Base-by-base conservation (phyloP, 1,140 invertebrate genomes). In the Mesaphorura yosii region DNA sequence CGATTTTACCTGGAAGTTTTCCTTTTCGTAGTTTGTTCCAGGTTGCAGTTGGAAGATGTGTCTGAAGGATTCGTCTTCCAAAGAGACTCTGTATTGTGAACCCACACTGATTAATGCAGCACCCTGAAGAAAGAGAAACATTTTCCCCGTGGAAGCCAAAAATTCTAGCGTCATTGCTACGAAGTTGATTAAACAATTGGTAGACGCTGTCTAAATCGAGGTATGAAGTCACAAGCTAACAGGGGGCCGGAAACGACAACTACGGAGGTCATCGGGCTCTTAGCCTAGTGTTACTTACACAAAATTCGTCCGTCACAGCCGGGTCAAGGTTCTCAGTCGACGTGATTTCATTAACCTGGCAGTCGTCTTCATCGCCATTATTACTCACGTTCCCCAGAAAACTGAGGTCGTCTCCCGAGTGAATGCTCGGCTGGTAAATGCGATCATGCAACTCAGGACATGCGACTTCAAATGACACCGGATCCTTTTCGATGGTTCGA, bases 341-440 rank as follows among this genome's bases (percentile, higher is more conserved):
- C 10, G 58, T 42, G 19, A 59, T 44, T 29, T 56, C 53, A 53
- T 53, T 52, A 28, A 52, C 44, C 31, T 59, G 58, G 34, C 50
- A 55, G 20, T 54, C 52, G 23, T 40, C 44, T 1, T 41, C 29
- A 4, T 25, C 50, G 20, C 28, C 53, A 2, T 45, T 34, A 53
- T 56, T 46, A 42, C 58, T 59, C 7, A 59, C 53, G 31, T 59
- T 51, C 22, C 58, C 58, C 38, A 55, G 27, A 28, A 47, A 56
- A 45, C 41, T 52, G 10, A 53, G 38, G 25, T 51, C 44, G 27
- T 37, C 38, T 14, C 23, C 50, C 41, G 37, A 40, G 28, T 51
- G 23, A 2, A 42, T 25, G 0, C 44, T 15, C 6, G 22, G 15
- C 19, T 51, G 31, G 14, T 55, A 47, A 28, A 5, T 22, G 23